These are phyloP conservation scores for Microcaecilia unicolor DNA, from an alignment of 2,797 vertebrate genomes.

Conservation along the genomic window DNA sequence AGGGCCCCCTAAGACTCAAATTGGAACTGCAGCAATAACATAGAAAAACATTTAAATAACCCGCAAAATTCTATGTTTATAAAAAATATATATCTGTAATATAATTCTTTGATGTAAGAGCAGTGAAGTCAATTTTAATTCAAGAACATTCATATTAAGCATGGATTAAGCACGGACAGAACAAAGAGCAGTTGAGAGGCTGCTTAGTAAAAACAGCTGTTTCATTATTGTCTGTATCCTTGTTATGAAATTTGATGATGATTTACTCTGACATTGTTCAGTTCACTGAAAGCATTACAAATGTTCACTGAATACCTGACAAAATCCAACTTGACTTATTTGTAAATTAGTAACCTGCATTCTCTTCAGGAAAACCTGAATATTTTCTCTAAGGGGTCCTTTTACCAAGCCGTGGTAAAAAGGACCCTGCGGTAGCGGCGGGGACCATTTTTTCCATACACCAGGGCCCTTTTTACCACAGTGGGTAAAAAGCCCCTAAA, in stretches of 20 bases:
- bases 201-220: slow-evolving; percentile 16
- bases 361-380: slow-evolving; percentile 12
- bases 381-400: no score
- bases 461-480: no score
- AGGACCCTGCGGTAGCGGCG: no score
- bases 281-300: slow-evolving; percentile 27
- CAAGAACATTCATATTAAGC: background rate
- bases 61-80: no score
- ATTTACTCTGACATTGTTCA: slow-evolving; percentile 25
- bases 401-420: no score
- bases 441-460: no score
- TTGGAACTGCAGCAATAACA: no score
- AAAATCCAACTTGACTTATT: slow-evolving; percentile 39
- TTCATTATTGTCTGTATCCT: slow-evolving; percentile 16
- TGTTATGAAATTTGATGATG: slow-evolving; percentile 28
- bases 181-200: background rate
- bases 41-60: no score
- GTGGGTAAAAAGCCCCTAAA: no score
- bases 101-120: background rate
- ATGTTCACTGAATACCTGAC: slow-evolving; percentile 37
- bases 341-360: slow-evolving; percentile 25
- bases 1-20: no score
- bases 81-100: no score
- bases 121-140: background rate
- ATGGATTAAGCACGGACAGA: background rate